Percentiles rank a stretch among this genome's conserved stretches.
These are phyloP conservation scores for Ctenodactylus gundi DNA, from an alignment of 2,113 vertebrate species.

Conservation along the genomic window DNA sequence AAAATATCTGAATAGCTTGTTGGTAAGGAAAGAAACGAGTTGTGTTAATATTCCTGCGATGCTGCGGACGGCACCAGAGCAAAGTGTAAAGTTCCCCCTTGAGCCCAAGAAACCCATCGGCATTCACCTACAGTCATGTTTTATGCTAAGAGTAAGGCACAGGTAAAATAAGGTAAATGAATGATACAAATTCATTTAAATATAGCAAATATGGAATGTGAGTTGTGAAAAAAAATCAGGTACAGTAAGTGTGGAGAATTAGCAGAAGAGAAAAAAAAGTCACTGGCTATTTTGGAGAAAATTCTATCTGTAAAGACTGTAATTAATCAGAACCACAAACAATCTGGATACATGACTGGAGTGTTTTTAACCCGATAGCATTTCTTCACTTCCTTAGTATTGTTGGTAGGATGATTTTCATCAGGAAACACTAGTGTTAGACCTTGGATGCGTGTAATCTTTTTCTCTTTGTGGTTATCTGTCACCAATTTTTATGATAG, in stretches of 20 bases:
- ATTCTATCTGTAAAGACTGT: neutral
- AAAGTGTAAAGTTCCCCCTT: neutral
- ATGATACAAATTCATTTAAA: neutral
- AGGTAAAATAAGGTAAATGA: constrained; percentile 3
- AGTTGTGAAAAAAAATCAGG: neutral
- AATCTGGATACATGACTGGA: constrained; percentile 13
- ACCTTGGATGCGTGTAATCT: neutral
- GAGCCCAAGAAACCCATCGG: neutral
- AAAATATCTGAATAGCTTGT: neutral
- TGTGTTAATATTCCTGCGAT: neutral
- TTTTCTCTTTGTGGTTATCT: constrained; percentile 2
- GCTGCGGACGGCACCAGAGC: neutral
- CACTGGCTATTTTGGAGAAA: neutral
- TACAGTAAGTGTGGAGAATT: neutral
- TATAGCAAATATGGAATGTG: neutral
- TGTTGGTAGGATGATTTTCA: neutral
- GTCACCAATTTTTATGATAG: neutral
- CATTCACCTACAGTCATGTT: neutral
- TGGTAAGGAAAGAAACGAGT: neutral
- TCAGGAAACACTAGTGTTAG: neutral
- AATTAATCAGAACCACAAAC: neutral
- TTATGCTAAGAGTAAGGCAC: neutral
- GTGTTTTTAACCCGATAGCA: neutral
- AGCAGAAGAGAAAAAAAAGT: neutral
- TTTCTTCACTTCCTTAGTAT: neutral